These are phyloP conservation scores for Drosophila multiciliata DNA, from an alignment of 2,888 invertebrate species.

Conservation along the genomic window DNA sequence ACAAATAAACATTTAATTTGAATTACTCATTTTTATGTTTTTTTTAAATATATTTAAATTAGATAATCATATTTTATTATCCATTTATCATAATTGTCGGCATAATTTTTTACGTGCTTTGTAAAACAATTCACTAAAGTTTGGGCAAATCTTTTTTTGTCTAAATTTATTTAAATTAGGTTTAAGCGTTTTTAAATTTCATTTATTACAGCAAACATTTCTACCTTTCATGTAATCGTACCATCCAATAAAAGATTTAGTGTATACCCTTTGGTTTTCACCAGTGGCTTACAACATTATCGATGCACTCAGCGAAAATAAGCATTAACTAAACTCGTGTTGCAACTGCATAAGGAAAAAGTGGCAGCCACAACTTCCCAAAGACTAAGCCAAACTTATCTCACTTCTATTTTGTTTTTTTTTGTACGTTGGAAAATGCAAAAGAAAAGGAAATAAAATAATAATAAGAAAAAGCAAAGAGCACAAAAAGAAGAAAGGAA, in stretches of 20 bases:
- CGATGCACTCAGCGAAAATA: slow-evolving; percentile 27
- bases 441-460: background rate
- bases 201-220: background rate
- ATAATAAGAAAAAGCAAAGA: background rate
- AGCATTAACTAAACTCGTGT: slow-evolving; percentile 9
- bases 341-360: background rate
- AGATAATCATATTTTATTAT: too few relatives aligned
- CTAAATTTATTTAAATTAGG: too few relatives aligned
- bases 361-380: background rate
- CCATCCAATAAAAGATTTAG: background rate
- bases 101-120: too few relatives aligned
- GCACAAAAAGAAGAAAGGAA: background rate
- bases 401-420: slow-evolving; percentile 17
- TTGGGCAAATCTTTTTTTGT: too few relatives aligned
- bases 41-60: too few relatives aligned
- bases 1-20: too few relatives aligned
- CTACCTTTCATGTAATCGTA: background rate
- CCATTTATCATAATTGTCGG: too few relatives aligned
- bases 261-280: background rate
- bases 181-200: background rate
- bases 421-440: slow-evolving; percentile 20
- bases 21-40: too few relatives aligned
- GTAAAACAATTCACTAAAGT: too few relatives aligned
- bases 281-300: slow-evolving; percentile 15
- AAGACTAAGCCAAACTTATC: slow-evolving; percentile 39